Base-by-base conservation (phyloP, 2,113 vertebrate species). In the Lophotis ruficrista region DNA sequence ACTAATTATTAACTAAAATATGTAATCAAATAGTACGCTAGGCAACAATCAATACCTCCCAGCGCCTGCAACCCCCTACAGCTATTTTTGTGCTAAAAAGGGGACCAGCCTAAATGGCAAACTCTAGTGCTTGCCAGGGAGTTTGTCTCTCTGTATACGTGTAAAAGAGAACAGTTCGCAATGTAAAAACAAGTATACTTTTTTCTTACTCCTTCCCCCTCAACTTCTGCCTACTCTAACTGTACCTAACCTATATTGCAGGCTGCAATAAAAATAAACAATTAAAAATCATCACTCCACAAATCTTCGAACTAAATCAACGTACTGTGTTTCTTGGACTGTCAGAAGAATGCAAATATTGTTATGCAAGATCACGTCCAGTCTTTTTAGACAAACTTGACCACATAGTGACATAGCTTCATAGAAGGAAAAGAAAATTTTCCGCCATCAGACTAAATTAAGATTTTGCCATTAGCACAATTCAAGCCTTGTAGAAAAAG, bases 1-100 rank as follows among this genome's bases (percentile, higher is more conserved):
- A 75, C 65, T 85, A 86, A 91, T 95, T 95, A 95, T 97, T 93
- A 97, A 94, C 50, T 90, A 51, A 83, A 89, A 75, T 89, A 82
- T 62, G 47, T 62, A 89, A 93, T 30, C 65, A 90, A 96, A 89
- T 23, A 90, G 18, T 0, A 0, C 47, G 66, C 54, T 75, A 70
- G 51, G 60, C 92, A 89, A 83, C 41, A 78, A 93, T 91, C 90
- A 76, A 92, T 76, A 81, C 12, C 77, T 43, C 58, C 51, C 51
- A 6, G 2, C 0, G 24, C 57, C 18, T 70, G 60, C 57, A 92
- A 83, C 33, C 7, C 70, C 47, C n/a, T 65, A 72, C 23, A 87
- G 87, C 91, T 94, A 76, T 94, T 89, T 96, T 84, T 70, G 79
- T 93, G 83, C 62, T 91, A 58, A 83, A 54, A 78, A 66, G 43